Conservation (phyloP, 2,888 invertebrate genomes). For the Conchocele bisecta region DNA sequence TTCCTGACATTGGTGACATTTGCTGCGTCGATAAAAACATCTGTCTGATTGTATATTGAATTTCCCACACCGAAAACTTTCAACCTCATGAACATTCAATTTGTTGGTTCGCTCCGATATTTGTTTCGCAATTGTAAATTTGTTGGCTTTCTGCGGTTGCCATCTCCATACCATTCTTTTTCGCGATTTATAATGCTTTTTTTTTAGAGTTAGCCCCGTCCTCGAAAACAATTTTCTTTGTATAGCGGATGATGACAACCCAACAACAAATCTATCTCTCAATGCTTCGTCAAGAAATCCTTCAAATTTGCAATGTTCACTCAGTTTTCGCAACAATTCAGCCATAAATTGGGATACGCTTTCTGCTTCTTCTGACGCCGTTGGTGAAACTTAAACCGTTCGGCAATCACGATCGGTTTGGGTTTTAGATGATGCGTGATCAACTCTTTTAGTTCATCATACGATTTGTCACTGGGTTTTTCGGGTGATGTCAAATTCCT, state of each 20-base stretch:
- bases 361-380: conserved; percentile 30
- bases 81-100: too few relatives aligned
- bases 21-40: not conserved
- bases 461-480: conserved; percentile 33
- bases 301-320: conserved; percentile 36
- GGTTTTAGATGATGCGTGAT: conserved; percentile 18
- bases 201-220: conserved; percentile 20
- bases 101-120: too few relatives aligned
- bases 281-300: conserved; percentile 21
- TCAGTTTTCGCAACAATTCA: conserved; percentile 28
- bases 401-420: conserved; percentile 35
- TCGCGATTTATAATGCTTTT: conserved; percentile 11
- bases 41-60: not conserved
- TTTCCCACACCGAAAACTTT: conserved; percentile 6
- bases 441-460: conserved; percentile 11
- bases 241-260: conserved; percentile 19
- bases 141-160: conserved; percentile 10
- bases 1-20: not conserved
- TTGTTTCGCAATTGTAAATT: not conserved
- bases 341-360: conserved; percentile 18
- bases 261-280: conserved; percentile 38
- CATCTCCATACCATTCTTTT: conserved; percentile 23
- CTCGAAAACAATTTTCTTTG: conserved; percentile 36
- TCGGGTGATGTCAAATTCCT: conserved; percentile 22
- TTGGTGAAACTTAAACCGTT: conserved; percentile 40